phyloP scores from a whole-genome alignment of 2,888 invertebrate species.

The Melanotus villosus region DNA sequence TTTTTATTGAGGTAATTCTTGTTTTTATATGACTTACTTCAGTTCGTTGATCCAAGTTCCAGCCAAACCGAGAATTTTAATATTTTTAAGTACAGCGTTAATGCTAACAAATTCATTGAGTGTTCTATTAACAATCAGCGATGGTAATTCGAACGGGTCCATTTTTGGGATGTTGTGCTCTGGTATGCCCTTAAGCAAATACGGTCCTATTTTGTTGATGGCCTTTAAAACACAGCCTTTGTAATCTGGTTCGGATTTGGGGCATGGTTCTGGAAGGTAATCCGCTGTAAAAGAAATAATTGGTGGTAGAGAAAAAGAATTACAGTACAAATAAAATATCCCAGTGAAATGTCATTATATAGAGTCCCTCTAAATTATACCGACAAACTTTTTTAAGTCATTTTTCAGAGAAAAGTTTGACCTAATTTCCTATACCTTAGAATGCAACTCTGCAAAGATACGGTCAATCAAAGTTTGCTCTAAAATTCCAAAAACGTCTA shows the following conservation, averaged over 20 bases:
- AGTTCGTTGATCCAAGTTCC: conserved; percentile 77
- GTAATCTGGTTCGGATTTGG: conserved; percentile 75
- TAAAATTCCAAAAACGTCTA: too few species aligned
- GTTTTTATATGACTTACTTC: conserved; percentile 70
- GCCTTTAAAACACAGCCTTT: conserved; percentile 75
- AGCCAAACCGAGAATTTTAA: conserved; percentile 76
- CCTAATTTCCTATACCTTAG: too few species aligned
- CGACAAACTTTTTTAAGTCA: too few species aligned
- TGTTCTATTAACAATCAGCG: conserved; percentile 78
- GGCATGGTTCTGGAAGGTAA: conserved; percentile 76
- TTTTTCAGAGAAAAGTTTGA: too few species aligned
- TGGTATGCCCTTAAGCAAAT: conserved; percentile 76
- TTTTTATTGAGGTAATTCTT: too few species aligned
- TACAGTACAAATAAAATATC: too few species aligned
- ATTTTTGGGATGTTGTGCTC: conserved; percentile 79
- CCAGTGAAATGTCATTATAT: too few species aligned
- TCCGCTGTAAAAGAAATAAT: conserved; percentile 71
- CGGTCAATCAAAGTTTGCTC: too few species aligned
- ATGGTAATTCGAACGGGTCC: conserved; percentile 80
- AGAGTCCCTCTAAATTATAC: too few species aligned
- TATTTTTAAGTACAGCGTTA: conserved; percentile 77
- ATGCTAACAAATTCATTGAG: conserved; percentile 77
- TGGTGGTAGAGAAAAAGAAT: too few species aligned
- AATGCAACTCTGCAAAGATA: too few species aligned
- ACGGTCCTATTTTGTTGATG: conserved; percentile 73